These are phyloP conservation scores for Lophius americanus DNA, from an alignment of 2,797 vertebrate genomes.

Conservation along the genomic window DNA sequence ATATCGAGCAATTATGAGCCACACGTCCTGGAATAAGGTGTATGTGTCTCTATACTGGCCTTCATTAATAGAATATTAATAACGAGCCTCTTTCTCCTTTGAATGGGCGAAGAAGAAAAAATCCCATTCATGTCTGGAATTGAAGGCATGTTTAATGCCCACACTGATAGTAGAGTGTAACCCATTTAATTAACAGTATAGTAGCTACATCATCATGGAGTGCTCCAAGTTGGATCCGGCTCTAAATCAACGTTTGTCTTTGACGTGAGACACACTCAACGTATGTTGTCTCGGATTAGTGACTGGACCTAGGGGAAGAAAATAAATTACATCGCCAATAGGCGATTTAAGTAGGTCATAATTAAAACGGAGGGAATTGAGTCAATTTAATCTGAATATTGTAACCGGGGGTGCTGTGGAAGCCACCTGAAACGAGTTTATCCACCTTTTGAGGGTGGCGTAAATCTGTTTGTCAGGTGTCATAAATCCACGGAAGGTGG, in stretches of 20 bases:
- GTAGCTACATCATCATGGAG: conserved; percentile 70
- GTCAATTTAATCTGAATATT: conserved; percentile 72
- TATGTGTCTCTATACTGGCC: conserved; percentile 44
- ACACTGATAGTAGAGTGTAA: conserved; percentile 55
- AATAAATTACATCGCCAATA: conserved; percentile 70
- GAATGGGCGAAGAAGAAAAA: conserved; percentile 43
- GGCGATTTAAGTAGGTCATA: conserved; percentile 71
- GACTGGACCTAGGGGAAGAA: conserved; percentile 50
- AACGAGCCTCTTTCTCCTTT: conserved; percentile 56
- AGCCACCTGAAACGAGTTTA: conserved; percentile 10
- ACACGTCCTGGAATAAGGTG: conserved; percentile 23
- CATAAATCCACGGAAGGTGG: conserved; percentile 34
- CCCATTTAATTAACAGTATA: conserved; percentile 72
- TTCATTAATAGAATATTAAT: conserved; percentile 68
- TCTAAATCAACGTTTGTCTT: conserved; percentile 70
- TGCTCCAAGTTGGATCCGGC: conserved; percentile 64
- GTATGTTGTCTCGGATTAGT: conserved; percentile 68
- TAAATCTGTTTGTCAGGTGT: conserved; percentile 49
- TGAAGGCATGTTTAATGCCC: conserved; percentile 65
- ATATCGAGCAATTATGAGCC: conserved; percentile 45
- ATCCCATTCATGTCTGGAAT: conserved; percentile 58
- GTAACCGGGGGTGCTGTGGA: conserved; percentile 30
- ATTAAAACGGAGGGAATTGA: conserved; percentile 73
- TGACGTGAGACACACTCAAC: conserved; percentile 61
- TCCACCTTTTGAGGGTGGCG: conserved; percentile 34